Percentiles rank a stretch among this genome's conserved stretches.
These are phyloP conservation scores for Scopus umbretta DNA, from an alignment of 2,113 vertebrate species.

Conservation along the genomic window DNA sequence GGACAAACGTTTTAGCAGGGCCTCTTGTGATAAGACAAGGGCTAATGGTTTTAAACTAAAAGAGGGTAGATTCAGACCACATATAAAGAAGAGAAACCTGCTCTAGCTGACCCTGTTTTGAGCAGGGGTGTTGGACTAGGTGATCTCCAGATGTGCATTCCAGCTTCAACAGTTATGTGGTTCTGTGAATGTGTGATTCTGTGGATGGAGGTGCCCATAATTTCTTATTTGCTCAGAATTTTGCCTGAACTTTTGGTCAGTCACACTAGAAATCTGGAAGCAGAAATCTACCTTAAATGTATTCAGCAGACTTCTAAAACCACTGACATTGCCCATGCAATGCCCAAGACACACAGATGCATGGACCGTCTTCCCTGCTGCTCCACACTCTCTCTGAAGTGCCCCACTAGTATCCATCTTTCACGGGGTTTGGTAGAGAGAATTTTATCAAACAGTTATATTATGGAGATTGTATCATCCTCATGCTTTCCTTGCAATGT, in stretches of 20 bases:
- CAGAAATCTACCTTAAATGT: background rate
- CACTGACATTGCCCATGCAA: background rate
- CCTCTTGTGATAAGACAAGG: too few species aligned
- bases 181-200: background rate
- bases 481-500: background rate
- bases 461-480: background rate
- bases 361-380: background rate
- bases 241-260: background rate
- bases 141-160: background rate
- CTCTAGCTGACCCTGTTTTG: background rate
- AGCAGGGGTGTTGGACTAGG: background rate
- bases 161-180: background rate
- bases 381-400: background rate
- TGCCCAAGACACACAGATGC: rapidly evolving
- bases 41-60: too few species aligned
- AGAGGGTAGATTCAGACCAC: too few species aligned
- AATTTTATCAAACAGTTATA: background rate
- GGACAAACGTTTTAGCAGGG: too few species aligned
- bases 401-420: background rate
- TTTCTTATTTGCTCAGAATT: background rate
- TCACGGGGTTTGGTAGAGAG: background rate
- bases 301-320: background rate
- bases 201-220: background rate
- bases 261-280: background rate
- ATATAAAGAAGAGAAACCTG: background rate